Evolutionary conservation across 1,140 invertebrate species (phyloP), one percentile per base, ranked within the genome.

Genomic region (Diuraphis noxia): DNA sequence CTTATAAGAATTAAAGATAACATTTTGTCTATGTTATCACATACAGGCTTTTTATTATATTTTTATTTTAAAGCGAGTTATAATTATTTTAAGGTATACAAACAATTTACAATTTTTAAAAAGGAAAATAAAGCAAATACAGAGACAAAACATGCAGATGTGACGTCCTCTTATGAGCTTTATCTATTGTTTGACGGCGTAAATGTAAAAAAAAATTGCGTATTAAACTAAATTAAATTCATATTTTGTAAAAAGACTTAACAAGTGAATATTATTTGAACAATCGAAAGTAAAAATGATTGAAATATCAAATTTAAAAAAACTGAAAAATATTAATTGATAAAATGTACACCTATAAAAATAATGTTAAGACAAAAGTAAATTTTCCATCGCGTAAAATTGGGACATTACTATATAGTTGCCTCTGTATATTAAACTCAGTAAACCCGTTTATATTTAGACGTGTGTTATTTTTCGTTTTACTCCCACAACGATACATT

Each of bases 361-460:
- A 82, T n/a, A 38, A 8, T 38, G 21, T 40, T 38, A 40, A 38
- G 36, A 81, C 79, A 38, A 81, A 36, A 81, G 36, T 40, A 25
- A 40, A 40, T 25, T 81, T 38, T 36, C 40, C 79, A 9, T 19
- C 85, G 25, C 0, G 36, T 30, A 19, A n/a, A 88, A 88, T 88
- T 38, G 40, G 86, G 36, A 56, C 86, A 23, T 88, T 56, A 30
- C 41, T 36, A 38, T 86, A 72, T 36, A 8, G 25, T 21, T 40
- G 23, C 40, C 40, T 79, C 6, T n/a, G 34, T 46, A 49, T 88
- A 38, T 19, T 17, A 23, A 41, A 77, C n/a, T 72, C 56, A 40
- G 88, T 25, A 43, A n/a, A 56, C 30, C 36, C 25, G 86, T 90
- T 90, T 90, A 90, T 77, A 90, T 90, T 90, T 90, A 90, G 88